A percentile compares a stretch with the other conserved stretches of the same genome.
phyloP scores from a whole-genome alignment of 2,888 invertebrate genomes.

The Lobophora halterata region DNA sequence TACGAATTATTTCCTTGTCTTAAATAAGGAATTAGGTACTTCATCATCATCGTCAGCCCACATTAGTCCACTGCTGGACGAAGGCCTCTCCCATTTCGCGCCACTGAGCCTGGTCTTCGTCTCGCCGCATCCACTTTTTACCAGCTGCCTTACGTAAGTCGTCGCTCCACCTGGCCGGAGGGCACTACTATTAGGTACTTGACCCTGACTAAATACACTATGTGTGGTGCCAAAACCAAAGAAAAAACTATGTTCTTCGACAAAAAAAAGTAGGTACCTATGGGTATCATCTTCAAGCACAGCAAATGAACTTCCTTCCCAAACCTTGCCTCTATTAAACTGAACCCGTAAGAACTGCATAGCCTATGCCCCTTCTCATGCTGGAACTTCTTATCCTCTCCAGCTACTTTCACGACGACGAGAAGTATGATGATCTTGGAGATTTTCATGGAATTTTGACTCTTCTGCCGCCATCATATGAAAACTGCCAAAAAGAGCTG shows the following conservation, averaged over 20 bases:
- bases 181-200: too few relatives aligned
- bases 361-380: conserved; percentile 20
- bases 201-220: background rate
- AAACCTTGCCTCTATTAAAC: conserved; percentile 53
- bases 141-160: too few relatives aligned
- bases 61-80: too few relatives aligned
- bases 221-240: background rate
- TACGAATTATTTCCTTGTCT: too few relatives aligned
- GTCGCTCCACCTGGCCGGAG: too few relatives aligned
- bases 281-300: conserved; percentile 50
- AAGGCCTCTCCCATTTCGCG: too few relatives aligned
- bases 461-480: too few relatives aligned
- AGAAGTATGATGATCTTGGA: conserved; percentile 4
- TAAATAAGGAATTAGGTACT: too few relatives aligned
- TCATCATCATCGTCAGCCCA: too few relatives aligned
- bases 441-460: too few relatives aligned
- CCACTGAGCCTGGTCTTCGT: too few relatives aligned
- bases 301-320: conserved; percentile 53
- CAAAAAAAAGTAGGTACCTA: conserved; percentile 40
- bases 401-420: conserved; percentile 7
- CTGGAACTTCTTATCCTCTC: conserved; percentile 2
- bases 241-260: background rate
- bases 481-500: background rate
- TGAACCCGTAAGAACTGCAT: conserved; percentile 48
- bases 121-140: too few relatives aligned